phyloP scores from a whole-genome alignment of 2,888 invertebrate genomes.

The Zaprionus lineosus region DNA sequence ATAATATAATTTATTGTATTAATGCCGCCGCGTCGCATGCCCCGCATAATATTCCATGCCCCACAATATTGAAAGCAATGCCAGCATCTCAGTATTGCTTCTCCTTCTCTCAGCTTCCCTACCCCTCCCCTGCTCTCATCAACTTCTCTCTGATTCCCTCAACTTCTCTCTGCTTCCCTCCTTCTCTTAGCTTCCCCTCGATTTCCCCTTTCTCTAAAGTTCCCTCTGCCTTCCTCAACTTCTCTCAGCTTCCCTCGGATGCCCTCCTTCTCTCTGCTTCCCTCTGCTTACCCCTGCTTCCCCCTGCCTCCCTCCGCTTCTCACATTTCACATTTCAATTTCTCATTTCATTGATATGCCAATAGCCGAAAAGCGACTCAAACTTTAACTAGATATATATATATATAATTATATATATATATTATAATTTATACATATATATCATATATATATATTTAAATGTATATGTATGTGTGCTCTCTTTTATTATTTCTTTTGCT shows the following conservation, averaged over 20 bases:
- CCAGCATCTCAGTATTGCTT: conserved; percentile 14
- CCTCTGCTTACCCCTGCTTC: too few species aligned
- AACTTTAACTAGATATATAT: background rate
- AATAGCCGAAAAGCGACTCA: conserved; percentile 40
- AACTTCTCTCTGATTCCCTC: too few species aligned
- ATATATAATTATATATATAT: background rate
- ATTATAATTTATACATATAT: conserved; percentile 8
- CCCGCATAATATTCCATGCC: conserved; percentile 62
- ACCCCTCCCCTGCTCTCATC: too few species aligned
- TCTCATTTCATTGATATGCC: conserved; percentile 57
- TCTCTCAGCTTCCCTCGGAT: too few species aligned
- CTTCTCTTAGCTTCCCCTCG: too few species aligned
- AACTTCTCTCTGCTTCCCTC: too few species aligned
- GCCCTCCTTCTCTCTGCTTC: too few species aligned
- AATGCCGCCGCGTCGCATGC: conserved; percentile 52
- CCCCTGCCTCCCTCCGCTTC: too few species aligned
- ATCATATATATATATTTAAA: conserved; percentile 4
- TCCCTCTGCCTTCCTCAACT: too few species aligned
- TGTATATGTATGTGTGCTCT: background rate
- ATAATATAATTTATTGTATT: conserved; percentile 79
- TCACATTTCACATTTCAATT: conserved; percentile 45
- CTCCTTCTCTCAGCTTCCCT: too few species aligned
- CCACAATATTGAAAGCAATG: conserved; percentile 27
- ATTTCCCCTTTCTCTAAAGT: too few species aligned
- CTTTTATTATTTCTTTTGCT: conserved; percentile 24